These are phyloP conservation scores for Hippoglossus hippoglossus DNA, from an alignment of 2,797 vertebrate species.

Conservation along the genomic window DNA sequence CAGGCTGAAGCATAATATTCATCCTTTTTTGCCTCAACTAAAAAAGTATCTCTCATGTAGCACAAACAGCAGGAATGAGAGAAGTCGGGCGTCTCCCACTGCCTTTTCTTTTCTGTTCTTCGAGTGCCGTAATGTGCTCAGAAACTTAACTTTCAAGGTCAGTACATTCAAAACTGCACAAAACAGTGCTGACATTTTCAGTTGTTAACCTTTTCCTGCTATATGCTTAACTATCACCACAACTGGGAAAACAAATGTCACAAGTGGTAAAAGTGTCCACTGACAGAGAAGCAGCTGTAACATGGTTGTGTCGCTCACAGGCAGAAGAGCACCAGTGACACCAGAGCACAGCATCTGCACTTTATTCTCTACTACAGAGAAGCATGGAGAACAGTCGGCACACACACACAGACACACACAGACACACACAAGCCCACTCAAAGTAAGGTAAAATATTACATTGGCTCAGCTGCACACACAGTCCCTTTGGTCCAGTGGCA, in stretches of 20 bases:
- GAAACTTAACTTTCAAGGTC: slow-evolving; percentile 25
- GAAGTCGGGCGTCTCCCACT: background rate
- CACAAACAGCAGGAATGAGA: background rate
- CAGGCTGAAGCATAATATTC: slow-evolving; percentile 11
- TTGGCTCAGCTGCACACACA: slow-evolving; percentile 57
- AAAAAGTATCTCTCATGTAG: slow-evolving; percentile 8
- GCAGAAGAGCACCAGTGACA: slow-evolving; percentile 43
- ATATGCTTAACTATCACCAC: slow-evolving; percentile 19
- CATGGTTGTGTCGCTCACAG: slow-evolving; percentile 21
- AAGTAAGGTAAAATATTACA: slow-evolving; percentile 57
- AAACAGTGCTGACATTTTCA: slow-evolving; percentile 31
- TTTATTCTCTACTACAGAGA: slow-evolving; percentile 35
- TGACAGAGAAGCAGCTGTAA: slow-evolving; percentile 28
- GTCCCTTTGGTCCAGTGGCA: slow-evolving; percentile 55
- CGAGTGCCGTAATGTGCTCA: background rate
- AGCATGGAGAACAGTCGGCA: background rate
- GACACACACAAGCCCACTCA: background rate
- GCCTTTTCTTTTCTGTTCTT: background rate
- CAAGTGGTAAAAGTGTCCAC: slow-evolving; percentile 30
- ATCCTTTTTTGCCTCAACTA: slow-evolving; percentile 18
- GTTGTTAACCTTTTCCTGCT: slow-evolving; percentile 24
- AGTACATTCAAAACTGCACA: slow-evolving; percentile 11
- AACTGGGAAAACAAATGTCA: slow-evolving; percentile 30
- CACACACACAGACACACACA: slow-evolving; percentile 11
- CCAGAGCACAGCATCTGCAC: slow-evolving; percentile 30